Conservation (phyloP, 2,888 invertebrate genomes). For the Nesidiocoris tenuis region DNA sequence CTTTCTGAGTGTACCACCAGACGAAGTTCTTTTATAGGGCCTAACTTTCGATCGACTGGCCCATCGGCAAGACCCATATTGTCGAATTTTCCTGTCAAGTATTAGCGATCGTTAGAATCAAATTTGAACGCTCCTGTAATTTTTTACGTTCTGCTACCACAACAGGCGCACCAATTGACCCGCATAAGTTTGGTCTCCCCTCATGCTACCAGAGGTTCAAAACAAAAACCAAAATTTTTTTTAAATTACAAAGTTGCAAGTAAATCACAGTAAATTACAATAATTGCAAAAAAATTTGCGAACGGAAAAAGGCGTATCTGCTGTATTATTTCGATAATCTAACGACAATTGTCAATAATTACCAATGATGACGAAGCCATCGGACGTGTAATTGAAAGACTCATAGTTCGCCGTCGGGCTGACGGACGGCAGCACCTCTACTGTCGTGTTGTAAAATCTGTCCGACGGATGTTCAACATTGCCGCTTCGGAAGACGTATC, state of each 20-base stretch:
- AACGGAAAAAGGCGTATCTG: background rate
- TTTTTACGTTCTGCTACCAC: too few species aligned
- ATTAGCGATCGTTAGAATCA: too few species aligned
- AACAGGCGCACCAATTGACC: too few species aligned
- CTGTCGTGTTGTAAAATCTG: slow-evolving; percentile 80
- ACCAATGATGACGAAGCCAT: slow-evolving; percentile 71
- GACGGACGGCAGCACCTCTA: slow-evolving; percentile 66
- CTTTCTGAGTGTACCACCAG: slow-evolving; percentile 78
- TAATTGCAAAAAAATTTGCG: background rate
- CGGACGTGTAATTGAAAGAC: slow-evolving; percentile 61
- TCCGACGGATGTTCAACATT: slow-evolving; percentile 87
- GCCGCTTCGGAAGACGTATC: slow-evolving; percentile 81
- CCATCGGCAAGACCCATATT: slow-evolving; percentile 79
- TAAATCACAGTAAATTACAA: too few species aligned
- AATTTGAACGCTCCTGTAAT: too few species aligned
- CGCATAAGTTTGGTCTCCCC: too few species aligned
- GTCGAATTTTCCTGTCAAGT: slow-evolving; percentile 67
- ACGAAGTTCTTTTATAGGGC: slow-evolving; percentile 69
- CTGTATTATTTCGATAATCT: too few species aligned
- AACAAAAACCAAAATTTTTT: too few species aligned
- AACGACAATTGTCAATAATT: slow-evolving; percentile 47
- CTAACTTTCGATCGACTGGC: slow-evolving; percentile 63
- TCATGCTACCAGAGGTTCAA: too few species aligned
- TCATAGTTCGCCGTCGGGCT: slow-evolving; percentile 44
- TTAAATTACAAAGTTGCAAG: too few species aligned